Conservation (phyloP, 1,140 invertebrate species). For the Apis cerana region DNA sequence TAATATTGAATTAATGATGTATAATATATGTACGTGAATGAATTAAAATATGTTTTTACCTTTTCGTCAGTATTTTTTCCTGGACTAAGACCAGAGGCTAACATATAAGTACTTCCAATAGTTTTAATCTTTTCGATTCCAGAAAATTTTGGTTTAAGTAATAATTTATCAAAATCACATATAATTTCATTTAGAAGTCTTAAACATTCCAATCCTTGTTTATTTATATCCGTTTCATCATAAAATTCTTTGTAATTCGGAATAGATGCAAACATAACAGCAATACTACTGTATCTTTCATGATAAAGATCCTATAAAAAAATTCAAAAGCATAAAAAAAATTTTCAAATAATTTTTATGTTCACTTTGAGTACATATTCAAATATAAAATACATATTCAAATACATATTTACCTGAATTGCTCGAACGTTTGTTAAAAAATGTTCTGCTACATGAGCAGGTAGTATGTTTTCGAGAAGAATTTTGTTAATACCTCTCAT, state of each 20-base stretch:
- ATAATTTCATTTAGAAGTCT: conserved; percentile 98
- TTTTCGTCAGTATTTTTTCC: conserved; percentile 87
- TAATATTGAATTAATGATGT: neutral
- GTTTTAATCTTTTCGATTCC: conserved; percentile 99
- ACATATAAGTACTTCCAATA: conserved; percentile 99
- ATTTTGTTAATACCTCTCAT: conserved; percentile 97
- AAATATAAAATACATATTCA: neutral
- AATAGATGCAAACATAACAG: conserved; percentile 99
- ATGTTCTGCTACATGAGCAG: conserved; percentile 96
- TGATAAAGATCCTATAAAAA: conserved; percentile 92
- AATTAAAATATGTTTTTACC: conserved; percentile 70
- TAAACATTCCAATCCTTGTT: conserved; percentile 97
- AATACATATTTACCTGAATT: conserved; percentile 81
- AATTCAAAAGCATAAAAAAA: neutral
- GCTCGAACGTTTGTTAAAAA: conserved; percentile 87
- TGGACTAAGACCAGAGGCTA: conserved; percentile 95
- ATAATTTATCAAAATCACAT: conserved; percentile 97
- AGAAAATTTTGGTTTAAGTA: conserved; percentile 97
- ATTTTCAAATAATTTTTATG: neutral
- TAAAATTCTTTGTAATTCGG: conserved; percentile 99
- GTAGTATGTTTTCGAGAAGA: conserved; percentile 97
- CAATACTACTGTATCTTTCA: conserved; percentile 95
- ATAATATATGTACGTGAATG: too few species aligned
- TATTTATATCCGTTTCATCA: conserved; percentile 98
- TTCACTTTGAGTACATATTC: neutral